Evolutionary conservation across 2,888 invertebrate genomes (phyloP), one percentile per base, ranked within the genome.

Genomic region (Erannis defoliaria): DNA sequence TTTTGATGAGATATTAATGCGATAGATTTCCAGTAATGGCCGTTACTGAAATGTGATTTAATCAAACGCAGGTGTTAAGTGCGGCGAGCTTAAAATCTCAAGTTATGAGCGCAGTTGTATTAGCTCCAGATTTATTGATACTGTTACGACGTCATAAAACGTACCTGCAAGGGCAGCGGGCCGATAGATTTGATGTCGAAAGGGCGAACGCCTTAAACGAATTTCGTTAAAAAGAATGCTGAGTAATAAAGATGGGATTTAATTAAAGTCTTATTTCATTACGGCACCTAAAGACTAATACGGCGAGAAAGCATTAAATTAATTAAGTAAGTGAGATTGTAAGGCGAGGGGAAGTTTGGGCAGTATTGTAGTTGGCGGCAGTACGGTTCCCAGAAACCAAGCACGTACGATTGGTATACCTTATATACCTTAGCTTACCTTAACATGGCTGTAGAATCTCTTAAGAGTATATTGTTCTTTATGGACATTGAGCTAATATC

Each of bases 71-170:
- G 67, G 72, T 70, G 63, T 76, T 72, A 64, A 69, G 56, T 63
- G 58, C 64, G 67, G 60, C 68, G 63, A 60, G 60, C 38, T 64
- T 67, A 71, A 69, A 70, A 67, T 72, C 55, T 62, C 57, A 55
- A 59, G 66, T 66, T 66, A 67, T 70, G 60, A 66, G 63, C 67
- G 64, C 57, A 62, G 59, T 68, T 60, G 66, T 67, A 67, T 68
- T 65, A 67, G 67, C 68, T 66, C 54, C 60, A 71, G 71, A 71
- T 73, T 72, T 72, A 74, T 73, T 67, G 69, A 72, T 73, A 66
- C 66, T 64, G 68, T 75, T 72, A 72, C 73, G 72, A 71, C 70
- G 61, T 71, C 71, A 74, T 75, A 73, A 75, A 76, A 65, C 64
- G 66, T 63, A 66, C 66, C 64, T 66, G 66, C 64, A 67, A 68